Evolutionary conservation across 2,113 vertebrate species (phyloP).

Genomic region (Pogona vitticeps): DNA sequence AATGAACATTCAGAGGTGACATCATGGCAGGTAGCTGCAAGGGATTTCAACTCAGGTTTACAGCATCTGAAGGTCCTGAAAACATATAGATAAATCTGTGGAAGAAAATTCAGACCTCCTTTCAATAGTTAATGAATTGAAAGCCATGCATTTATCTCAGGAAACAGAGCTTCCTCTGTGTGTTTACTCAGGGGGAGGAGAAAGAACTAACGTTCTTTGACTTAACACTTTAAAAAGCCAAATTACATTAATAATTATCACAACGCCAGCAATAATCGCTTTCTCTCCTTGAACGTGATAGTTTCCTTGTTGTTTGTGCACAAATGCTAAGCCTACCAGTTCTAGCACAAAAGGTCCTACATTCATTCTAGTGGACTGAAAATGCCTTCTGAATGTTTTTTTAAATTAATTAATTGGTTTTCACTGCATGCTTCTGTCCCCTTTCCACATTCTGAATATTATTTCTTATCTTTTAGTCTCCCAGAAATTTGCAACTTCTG

Average conservation of each 20-base stretch:
- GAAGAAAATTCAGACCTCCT: not conserved
- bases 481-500: conserved; percentile 39
- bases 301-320: not conserved
- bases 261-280: not conserved
- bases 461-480: conserved; percentile 39
- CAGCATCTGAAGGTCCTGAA: conserved; percentile 19
- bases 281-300: not conserved
- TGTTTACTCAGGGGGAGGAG: conserved; percentile 4
- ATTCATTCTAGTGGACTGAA: not conserved
- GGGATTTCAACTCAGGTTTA: conserved; percentile 27
- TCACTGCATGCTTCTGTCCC: not conserved
- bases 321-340: not conserved
- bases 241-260: not conserved
- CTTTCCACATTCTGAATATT: not conserved
- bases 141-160: conserved; percentile 16
- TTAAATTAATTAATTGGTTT: conserved; percentile 42
- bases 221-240: conserved; percentile 32
- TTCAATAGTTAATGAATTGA: not conserved
- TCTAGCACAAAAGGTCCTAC: not conserved
- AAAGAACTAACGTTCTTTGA: not conserved
- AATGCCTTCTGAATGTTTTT: conserved; percentile 44
- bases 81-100: not conserved
- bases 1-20: not conserved
- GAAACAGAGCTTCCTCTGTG: conserved; percentile 5
- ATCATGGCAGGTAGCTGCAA: conserved; percentile 14